phyloP scores from a whole-genome alignment of 2,888 invertebrate genomes.

The Amphipyra tragopoginis region DNA sequence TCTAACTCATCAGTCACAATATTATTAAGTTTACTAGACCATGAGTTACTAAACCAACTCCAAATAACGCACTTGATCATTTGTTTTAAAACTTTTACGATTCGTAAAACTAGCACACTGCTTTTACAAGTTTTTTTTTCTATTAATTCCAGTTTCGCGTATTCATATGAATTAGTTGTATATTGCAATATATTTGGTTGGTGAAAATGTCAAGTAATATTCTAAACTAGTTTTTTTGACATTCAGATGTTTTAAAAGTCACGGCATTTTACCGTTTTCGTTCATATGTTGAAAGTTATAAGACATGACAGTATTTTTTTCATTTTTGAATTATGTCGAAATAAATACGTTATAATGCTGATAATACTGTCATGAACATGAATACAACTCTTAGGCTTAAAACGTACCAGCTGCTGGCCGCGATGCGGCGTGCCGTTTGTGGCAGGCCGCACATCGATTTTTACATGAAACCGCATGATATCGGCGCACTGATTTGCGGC shows the following conservation, averaged over 20 bases:
- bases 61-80: conserved; percentile 8
- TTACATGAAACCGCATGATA: too few relatives aligned
- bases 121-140: conserved; percentile 6
- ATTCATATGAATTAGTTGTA: conserved; percentile 21
- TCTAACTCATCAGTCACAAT: not conserved
- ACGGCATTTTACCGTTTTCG: not conserved
- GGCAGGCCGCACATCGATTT: too few relatives aligned
- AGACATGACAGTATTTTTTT: not conserved
- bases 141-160: conserved; percentile 8
- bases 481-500: too few relatives aligned
- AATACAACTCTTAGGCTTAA: too few relatives aligned
- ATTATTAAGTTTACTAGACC: conserved; percentile 4
- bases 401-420: too few relatives aligned
- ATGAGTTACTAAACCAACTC: conserved; percentile 10
- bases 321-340: too few relatives aligned
- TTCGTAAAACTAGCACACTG: conserved; percentile 7
- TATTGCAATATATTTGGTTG: too few relatives aligned
- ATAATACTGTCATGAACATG: too few relatives aligned
- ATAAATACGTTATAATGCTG: too few relatives aligned
- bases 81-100: conserved; percentile 8
- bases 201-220: conserved; percentile 23
- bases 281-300: conserved; percentile 5
- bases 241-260: conserved; percentile 3
- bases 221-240: conserved; percentile 28
- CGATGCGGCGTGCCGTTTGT: too few relatives aligned